phyloP scores from a whole-genome alignment of 2,888 invertebrate species.

The Conus canariensis region DNA sequence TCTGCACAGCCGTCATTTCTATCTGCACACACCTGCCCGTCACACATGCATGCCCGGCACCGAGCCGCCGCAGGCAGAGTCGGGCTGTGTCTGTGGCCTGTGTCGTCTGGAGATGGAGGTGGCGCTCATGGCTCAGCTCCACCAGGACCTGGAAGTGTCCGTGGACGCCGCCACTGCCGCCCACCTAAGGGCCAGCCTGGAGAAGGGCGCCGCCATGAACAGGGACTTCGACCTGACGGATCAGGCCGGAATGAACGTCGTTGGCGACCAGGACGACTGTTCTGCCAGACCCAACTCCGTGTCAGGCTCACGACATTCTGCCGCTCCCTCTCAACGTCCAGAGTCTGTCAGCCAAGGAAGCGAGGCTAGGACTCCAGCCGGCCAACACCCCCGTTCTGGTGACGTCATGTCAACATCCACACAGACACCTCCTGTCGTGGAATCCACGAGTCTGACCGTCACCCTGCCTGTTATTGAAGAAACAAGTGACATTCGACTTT shows the following conservation, averaged over 20 bases:
- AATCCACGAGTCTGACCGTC: conserved; percentile 35
- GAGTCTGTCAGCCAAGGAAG: not conserved
- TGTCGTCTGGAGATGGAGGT: conserved; percentile 65
- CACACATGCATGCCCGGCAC: not conserved
- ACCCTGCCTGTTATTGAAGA: conserved; percentile 30
- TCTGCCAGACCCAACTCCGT: conserved; percentile 16
- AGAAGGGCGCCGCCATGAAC: not conserved
- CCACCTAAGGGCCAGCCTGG: not conserved
- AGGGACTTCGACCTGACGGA: not conserved
- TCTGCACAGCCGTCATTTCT: conserved; percentile 64
- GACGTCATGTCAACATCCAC: not conserved
- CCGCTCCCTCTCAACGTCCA: not conserved
- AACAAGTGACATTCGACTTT: not conserved
- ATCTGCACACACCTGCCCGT: conserved; percentile 54
- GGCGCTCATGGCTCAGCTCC: conserved; percentile 53
- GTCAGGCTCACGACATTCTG: not conserved
- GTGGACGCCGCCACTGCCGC: conserved; percentile 6
- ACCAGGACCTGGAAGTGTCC: conserved; percentile 9
- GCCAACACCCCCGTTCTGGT: not conserved
- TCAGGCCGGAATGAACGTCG: not conserved
- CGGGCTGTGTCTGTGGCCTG: conserved; percentile 63
- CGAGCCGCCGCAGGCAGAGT: conserved; percentile 33
- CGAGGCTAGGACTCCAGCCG: not conserved
- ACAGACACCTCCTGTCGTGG: not conserved
- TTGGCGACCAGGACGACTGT: not conserved